A percentile compares a stretch with the other conserved stretches of the same genome.
phyloP scores from a whole-genome alignment of 2,113 vertebrate species.

The Podilymbus podiceps region DNA sequence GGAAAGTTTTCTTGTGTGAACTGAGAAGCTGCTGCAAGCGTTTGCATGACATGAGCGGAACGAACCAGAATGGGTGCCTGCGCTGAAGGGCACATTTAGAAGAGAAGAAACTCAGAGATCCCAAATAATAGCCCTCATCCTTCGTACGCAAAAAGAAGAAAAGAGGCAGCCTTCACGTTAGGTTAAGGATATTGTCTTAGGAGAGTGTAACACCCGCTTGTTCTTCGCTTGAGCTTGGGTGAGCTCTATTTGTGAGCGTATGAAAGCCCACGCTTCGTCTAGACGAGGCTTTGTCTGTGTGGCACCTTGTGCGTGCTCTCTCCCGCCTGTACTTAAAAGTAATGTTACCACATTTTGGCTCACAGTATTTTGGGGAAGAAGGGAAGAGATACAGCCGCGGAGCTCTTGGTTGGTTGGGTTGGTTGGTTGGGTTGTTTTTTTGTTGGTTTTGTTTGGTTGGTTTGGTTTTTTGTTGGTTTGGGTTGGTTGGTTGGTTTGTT shows the following conservation, averaged over 20 bases:
- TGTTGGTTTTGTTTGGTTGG: no score
- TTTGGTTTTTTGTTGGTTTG: no score
- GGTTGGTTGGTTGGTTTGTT: no score
- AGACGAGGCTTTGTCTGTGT: background rate
- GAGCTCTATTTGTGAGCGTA: background rate
- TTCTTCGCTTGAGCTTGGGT: background rate
- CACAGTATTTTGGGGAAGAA: background rate
- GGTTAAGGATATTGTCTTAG: background rate
- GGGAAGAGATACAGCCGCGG: background rate
- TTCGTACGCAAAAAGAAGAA: background rate
- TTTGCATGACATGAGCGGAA: background rate
- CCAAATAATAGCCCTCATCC: rapidly evolving
- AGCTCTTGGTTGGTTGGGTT: background rate
- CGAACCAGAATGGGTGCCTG: background rate
- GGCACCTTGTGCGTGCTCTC: background rate
- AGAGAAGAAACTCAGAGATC: background rate
- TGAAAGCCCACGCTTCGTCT: background rate
- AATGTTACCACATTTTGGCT: background rate
- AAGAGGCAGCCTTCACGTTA: background rate
- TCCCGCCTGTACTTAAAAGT: background rate
- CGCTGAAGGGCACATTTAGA: background rate
- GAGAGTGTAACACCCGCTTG: background rate
- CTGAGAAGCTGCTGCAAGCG: background rate
- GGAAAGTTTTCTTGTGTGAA: background rate
- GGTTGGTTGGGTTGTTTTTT: no score